Conservation (phyloP, 53 echinoderm and acorn worm genomes). For the Paracentrotus lividus region DNA sequence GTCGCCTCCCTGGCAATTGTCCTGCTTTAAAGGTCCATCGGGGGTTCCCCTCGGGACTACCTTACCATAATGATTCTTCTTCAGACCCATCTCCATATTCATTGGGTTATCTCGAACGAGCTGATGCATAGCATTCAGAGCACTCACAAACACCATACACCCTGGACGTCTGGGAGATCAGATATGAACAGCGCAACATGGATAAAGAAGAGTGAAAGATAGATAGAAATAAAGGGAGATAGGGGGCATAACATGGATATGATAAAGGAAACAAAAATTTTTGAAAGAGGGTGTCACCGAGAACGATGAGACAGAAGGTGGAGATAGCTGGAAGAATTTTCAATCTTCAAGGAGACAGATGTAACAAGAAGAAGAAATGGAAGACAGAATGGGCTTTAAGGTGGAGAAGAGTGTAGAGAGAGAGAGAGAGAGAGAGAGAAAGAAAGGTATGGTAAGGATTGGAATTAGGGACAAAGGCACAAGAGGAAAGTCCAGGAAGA, state of each 20-base stretch:
- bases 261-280: background rate
- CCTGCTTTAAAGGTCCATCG: conserved; percentile 36
- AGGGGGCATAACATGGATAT: too few relatives aligned
- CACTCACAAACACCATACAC: conserved; percentile 22
- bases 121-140: background rate
- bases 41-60: background rate
- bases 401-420: background rate
- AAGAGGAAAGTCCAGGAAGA: background rate
- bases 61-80: background rate
- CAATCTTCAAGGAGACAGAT: background rate
- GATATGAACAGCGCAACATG: background rate
- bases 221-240: background rate
- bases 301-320: background rate
- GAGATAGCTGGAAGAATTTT: background rate
- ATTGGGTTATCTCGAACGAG: conserved; percentile 25
- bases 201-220: background rate
- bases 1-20: conserved; percentile 44
- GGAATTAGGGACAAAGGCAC: background rate
- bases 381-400: background rate
- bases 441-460: background rate
- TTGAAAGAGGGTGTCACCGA: background rate
- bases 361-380: background rate
- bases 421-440: conserved; percentile 32
- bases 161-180: conserved; percentile 20
- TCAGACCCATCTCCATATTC: conserved; percentile 25